Conservation (phyloP, 2,797 vertebrate genomes). For the Acrossocheilus wenchowensis region DNA sequence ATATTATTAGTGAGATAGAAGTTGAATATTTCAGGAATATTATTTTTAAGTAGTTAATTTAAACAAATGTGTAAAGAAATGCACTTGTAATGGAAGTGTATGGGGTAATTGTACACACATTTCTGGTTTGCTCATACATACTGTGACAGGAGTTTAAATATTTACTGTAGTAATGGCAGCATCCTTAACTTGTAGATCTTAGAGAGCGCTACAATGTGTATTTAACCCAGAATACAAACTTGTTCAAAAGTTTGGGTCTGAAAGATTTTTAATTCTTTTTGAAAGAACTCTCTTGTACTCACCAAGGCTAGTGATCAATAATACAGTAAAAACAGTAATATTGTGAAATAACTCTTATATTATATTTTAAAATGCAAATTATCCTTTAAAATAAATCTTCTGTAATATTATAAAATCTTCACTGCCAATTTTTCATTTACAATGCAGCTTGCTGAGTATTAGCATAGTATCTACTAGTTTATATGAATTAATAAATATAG, state of each 20-base stretch:
- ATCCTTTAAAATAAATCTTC: background rate
- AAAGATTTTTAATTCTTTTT: background rate
- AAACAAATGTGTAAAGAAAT: background rate
- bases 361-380: background rate
- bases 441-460: background rate
- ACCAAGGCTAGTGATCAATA: background rate
- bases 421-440: background rate
- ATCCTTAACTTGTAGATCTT: background rate
- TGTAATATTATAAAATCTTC: background rate
- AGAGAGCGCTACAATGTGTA: background rate
- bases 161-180: background rate
- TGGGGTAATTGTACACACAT: background rate
- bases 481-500: no score
- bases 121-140: background rate
- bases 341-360: background rate
- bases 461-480: no score
- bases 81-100: background rate
- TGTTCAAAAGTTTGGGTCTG: background rate
- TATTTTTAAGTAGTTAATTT: background rate
- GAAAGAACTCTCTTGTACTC: background rate
- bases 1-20: background rate
- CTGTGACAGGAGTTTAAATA: background rate
- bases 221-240: background rate
- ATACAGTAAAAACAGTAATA: background rate
- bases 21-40: background rate